Evolutionary conservation across 2,797 vertebrate genomes (phyloP), one percentile per base, ranked within the genome.

Genomic region (Lycodopsis pacificus): DNA sequence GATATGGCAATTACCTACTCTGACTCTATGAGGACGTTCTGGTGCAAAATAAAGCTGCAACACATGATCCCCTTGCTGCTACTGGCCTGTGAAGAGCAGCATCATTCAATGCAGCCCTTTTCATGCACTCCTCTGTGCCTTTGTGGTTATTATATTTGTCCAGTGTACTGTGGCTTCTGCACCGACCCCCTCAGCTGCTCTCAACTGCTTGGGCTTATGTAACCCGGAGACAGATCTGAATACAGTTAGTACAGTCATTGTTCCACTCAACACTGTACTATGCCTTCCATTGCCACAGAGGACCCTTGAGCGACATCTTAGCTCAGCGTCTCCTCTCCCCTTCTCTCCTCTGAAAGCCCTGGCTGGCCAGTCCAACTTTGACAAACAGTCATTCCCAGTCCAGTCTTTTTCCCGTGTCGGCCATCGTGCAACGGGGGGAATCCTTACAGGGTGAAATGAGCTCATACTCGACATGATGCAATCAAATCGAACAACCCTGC

Each of bases 111-210:
- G 80, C 84, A 86, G 68, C 81, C 84, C 89, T 84, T 94, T 94
- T 94, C 84, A 93, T 90, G 86, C 83, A 80, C 87, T 90, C 82
- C 78, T 87, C 75, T 49, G 82, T 91, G 92, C 89, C 76, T 93
- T 86, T 89, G 84, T 86, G 87, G 80, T 92, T 94, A 94, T 95
- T 95, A 93, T 95, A 92, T 95, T 95, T 95, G 92, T 93, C 93
- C 94, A 95, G 92, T 93, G 93, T 93, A 93, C 92, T 95, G 93
- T 95, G 92, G 91, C 87, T 92, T 94, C 85, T 89, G 83, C 85
- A 79, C 82, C 77, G 84, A 90, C 90, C 86, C 91, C 91, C 86
- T 92, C 88, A 89, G 81, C 90, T 86, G 84, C 87, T 87, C 85
- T 87, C 73, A 86, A 77, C 85, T 84, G 79, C 87, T 73, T 61